A percentile compares a stretch with the other conserved stretches of the same genome.
Evolutionary conservation across 2,797 vertebrate species (phyloP).

Genomic region (Enteromius unitaeniatus): DNA sequence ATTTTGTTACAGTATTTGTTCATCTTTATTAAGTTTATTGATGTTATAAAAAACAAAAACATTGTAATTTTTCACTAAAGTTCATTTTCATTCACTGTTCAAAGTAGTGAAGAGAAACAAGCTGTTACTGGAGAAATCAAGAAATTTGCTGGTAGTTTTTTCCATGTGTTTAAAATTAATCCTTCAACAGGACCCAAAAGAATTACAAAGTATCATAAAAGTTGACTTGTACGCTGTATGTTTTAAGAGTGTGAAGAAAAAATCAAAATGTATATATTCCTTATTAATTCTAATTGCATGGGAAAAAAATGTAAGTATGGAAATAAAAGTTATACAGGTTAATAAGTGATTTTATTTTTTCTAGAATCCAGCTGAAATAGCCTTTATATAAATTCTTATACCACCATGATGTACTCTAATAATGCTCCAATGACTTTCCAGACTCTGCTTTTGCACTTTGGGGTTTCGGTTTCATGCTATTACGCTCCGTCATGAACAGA

Average conservation of each 20-base stretch:
- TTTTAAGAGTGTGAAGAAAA: neutral
- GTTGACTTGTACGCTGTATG: neutral
- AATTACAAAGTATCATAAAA: neutral
- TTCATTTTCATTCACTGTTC: too few species aligned
- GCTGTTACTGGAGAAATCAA: neutral
- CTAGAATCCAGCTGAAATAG: neutral
- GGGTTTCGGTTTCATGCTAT: slow-evolving; percentile 11
- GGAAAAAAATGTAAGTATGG: too few species aligned
- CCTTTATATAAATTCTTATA: neutral
- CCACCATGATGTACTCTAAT: neutral
- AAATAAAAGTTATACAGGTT: slow-evolving; percentile 6
- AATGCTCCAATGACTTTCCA: neutral
- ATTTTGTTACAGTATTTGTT: neutral
- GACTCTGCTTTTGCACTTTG: slow-evolving; percentile 22
- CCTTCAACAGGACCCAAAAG: neutral
- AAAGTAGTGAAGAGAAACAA: neutral
- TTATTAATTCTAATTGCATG: neutral
- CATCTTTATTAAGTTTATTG: neutral
- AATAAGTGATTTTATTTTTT: neutral
- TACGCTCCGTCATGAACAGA: neutral
- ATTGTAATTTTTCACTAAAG: too few species aligned
- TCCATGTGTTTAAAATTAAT: neutral
- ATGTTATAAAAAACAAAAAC: neutral
- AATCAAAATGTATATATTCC: neutral
- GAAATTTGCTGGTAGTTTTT: neutral